phyloP scores from a whole-genome alignment of 2,888 invertebrate species.

The Atethmia centrago region DNA sequence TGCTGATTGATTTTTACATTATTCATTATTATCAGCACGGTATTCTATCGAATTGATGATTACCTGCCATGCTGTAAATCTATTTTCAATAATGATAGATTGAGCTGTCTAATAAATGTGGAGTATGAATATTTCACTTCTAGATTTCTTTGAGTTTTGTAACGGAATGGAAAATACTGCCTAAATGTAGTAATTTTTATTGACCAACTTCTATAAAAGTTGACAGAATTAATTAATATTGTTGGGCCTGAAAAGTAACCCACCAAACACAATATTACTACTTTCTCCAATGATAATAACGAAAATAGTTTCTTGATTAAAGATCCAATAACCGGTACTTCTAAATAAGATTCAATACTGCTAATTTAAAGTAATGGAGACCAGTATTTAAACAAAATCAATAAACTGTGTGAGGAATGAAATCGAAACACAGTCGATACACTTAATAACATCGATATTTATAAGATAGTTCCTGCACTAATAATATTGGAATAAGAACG shows the following conservation, averaged over 20 bases:
- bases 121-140: background rate
- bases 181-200: background rate
- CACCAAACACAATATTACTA: background rate
- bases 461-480: conserved; percentile 18
- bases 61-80: conserved; percentile 39
- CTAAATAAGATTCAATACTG: background rate
- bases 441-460: conserved; percentile 49
- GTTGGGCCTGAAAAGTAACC: background rate
- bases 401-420: conserved; percentile 51
- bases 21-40: conserved; percentile 53
- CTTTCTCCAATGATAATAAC: background rate
- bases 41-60: conserved; percentile 41
- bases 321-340: background rate
- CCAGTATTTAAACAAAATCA: conserved; percentile 34
- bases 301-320: conserved; percentile 15
- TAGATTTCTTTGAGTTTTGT: background rate
- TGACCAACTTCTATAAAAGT: background rate
- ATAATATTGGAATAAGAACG: conserved; percentile 7
- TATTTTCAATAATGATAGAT: conserved; percentile 52
- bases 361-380: conserved; percentile 18
- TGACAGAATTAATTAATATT: background rate
- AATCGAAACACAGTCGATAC: conserved; percentile 18
- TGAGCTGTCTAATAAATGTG: conserved; percentile 1
- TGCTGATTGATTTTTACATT: conserved; percentile 68
- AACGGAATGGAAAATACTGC: background rate